Conservation (phyloP, 2,888 invertebrate species). For the Chymomyza fuscimana region DNA sequence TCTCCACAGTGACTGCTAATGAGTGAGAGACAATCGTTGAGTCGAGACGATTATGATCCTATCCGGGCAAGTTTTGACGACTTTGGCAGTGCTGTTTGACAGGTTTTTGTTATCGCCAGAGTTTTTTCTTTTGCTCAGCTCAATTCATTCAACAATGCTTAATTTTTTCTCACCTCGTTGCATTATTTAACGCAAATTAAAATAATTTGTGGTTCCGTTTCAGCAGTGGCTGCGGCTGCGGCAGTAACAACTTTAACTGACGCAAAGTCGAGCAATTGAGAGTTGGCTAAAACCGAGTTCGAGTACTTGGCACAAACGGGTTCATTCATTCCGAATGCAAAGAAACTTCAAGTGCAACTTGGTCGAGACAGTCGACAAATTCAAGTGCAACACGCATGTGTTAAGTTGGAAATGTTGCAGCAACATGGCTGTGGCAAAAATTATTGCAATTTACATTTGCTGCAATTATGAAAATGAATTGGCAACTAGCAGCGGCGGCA, state of each 20-base stretch:
- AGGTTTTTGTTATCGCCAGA: background rate
- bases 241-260: slow-evolving; percentile 10
- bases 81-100: background rate
- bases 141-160: slow-evolving; percentile 59
- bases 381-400: slow-evolving; percentile 72
- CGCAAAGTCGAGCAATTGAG: background rate
- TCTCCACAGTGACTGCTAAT: background rate
- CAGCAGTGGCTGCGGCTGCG: slow-evolving; percentile 48
- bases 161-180: slow-evolving; percentile 75
- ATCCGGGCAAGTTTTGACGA: background rate
- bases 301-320: background rate
- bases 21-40: background rate
- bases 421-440: background rate
- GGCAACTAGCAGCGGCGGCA: slow-evolving; percentile 30
- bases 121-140: slow-evolving; percentile 13
- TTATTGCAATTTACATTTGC: slow-evolving; percentile 74
- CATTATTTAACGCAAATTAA: slow-evolving; percentile 76
- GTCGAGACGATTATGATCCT: background rate
- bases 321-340: background rate
- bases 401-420: slow-evolving; percentile 29
- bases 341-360: slow-evolving; percentile 2
- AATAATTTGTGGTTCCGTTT: slow-evolving; percentile 75
- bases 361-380: slow-evolving; percentile 56
- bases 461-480: slow-evolving; percentile 75
- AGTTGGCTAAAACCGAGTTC: background rate